Percentiles rank a stretch among this genome's conserved stretches.
Conservation (phyloP, 2,888 invertebrate genomes). For the Sinotaia quadrata region DNA sequence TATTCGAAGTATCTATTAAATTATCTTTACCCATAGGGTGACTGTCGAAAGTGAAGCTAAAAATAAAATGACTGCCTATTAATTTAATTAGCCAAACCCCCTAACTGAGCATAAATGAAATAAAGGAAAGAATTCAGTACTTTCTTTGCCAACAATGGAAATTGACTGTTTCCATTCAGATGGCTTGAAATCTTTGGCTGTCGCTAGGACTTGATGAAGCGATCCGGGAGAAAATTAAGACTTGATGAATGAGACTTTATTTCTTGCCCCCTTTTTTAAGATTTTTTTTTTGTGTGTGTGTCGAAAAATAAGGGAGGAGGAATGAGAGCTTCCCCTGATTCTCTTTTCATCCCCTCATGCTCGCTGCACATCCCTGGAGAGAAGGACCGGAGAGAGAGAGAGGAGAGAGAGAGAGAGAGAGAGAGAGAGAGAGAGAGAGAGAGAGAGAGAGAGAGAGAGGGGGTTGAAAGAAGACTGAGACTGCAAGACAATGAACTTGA, state of each 20-base stretch:
- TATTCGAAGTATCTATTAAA: too few relatives aligned
- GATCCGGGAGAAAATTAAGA: not conserved
- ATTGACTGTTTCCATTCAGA: not conserved
- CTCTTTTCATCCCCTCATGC: too few relatives aligned
- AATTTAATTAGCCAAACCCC: too few relatives aligned
- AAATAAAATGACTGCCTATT: too few relatives aligned
- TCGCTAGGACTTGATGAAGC: not conserved
- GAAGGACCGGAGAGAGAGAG: not conserved
- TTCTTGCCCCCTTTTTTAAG: too few relatives aligned
- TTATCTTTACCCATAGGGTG: too few relatives aligned
- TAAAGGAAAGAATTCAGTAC: not conserved
- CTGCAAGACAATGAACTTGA: too few relatives aligned
- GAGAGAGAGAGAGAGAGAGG: slow-evolving; percentile 11
- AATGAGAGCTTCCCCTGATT: too few relatives aligned
- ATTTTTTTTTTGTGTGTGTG: not conserved
- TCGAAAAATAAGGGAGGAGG: not conserved
- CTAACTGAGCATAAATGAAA: not conserved
- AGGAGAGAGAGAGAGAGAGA: slow-evolving; percentile 4
- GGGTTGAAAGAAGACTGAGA: too few relatives aligned
- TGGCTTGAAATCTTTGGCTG: not conserved
- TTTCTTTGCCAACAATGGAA: slow-evolving; percentile 1
- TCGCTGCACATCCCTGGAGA: too few relatives aligned
- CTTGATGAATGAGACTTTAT: slow-evolving; percentile 6
- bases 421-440: not conserved
- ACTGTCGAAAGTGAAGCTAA: too few relatives aligned